Conservation (phyloP, 2,888 invertebrate species). For the Litoditis marina region DNA sequence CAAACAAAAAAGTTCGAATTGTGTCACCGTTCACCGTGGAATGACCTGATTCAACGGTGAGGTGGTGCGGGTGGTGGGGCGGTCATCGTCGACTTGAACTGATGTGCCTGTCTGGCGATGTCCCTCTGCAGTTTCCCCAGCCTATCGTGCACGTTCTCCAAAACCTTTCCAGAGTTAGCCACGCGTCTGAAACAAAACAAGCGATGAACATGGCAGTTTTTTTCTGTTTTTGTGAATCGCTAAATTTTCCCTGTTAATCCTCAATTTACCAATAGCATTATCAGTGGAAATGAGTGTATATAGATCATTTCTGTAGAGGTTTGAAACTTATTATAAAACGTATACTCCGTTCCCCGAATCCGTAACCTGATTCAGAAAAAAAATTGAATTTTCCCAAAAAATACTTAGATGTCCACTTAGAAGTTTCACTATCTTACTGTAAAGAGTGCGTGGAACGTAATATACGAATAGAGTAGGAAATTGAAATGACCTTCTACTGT, state of each 20-base stretch:
- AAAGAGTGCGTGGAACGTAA: too few relatives aligned
- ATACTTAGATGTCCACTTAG: too few relatives aligned
- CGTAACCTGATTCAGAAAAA: too few relatives aligned
- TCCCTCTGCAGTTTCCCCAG: constrained; percentile 45
- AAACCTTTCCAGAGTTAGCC: constrained; percentile 9
- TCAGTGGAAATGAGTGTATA: neutral
- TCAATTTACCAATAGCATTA: neutral
- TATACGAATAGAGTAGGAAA: too few relatives aligned
- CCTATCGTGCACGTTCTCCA: constrained; percentile 42
- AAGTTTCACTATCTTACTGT: too few relatives aligned
- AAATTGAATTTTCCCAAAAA: too few relatives aligned
- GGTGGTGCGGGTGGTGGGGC: constrained; percentile 23
- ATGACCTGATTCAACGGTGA: neutral
- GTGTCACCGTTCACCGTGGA: too few relatives aligned
- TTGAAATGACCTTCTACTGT: constrained; percentile 29
- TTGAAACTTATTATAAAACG: too few relatives aligned
- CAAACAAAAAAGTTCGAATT: too few relatives aligned
- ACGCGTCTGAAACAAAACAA: constrained; percentile 13
- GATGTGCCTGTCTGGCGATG: constrained; percentile 46
- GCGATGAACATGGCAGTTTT: neutral
- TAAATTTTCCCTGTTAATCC: neutral
- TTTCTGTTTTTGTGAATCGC: neutral
- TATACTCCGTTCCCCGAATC: too few relatives aligned
- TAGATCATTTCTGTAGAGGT: too few relatives aligned
- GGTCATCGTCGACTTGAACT: constrained; percentile 12